phyloP scores from a whole-genome alignment of 1,140 invertebrate genomes.

The Bombus confusus region DNA sequence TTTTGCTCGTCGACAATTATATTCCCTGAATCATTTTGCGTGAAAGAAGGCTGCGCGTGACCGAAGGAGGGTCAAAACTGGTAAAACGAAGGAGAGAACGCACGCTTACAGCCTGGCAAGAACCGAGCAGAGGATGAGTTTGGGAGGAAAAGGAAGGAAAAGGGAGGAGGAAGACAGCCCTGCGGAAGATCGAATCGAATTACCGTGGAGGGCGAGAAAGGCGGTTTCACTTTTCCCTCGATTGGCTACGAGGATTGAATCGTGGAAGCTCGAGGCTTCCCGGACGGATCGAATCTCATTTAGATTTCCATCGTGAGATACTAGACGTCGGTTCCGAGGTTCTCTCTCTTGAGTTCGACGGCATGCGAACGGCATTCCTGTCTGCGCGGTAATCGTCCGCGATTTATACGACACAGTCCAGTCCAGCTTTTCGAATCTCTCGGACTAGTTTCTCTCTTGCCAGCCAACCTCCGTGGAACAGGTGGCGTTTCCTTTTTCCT shows the following conservation, averaged over 20 bases:
- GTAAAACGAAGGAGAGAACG: too few relatives aligned
- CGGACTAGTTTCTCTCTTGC: constrained; percentile 16
- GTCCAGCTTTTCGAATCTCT: constrained; percentile 11
- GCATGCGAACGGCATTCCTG: constrained; percentile 43
- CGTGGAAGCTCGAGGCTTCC: constrained; percentile 63
- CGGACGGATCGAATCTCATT: constrained; percentile 72
- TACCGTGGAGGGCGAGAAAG: constrained; percentile 52
- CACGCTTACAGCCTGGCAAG: background rate
- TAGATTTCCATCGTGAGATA: constrained; percentile 70
- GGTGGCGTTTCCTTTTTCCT: constrained; percentile 2
- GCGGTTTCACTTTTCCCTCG: constrained; percentile 66
- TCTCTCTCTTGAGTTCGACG: background rate
- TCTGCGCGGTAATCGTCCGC: constrained; percentile 32
- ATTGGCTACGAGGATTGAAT: constrained; percentile 63
- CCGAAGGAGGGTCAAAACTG: too few relatives aligned
- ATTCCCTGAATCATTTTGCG: background rate
- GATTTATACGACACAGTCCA: constrained; percentile 44
- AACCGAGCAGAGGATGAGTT: background rate
- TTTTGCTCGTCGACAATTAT: background rate
- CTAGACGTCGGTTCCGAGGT: constrained; percentile 9
- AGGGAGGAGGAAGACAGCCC: background rate
- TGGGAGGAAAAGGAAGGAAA: background rate
- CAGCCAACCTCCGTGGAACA: constrained; percentile 1
- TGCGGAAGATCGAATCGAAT: constrained; percentile 57
- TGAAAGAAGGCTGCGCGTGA: background rate